Evolutionary conservation across 2,797 vertebrate genomes (phyloP), one percentile per base, ranked within the genome.

Genomic region (Coreius guichenoti): DNA sequence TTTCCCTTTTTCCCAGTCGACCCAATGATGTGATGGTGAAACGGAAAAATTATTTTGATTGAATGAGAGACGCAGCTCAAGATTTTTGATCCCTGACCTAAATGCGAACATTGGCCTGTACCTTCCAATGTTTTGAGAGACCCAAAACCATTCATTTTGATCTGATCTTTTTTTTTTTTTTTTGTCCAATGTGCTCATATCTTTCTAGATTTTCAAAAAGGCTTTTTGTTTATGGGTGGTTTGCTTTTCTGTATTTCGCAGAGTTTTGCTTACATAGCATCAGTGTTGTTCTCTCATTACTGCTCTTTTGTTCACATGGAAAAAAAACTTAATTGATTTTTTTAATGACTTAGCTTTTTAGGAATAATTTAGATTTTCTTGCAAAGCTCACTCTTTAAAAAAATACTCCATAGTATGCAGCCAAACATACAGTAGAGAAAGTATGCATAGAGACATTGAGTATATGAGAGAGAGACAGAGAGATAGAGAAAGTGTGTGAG

Each of bases 271-370:
- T 63, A 74, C 39, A 49, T 29, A 49, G 56, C 39, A 76, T 83
- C 8, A 67, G 23, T 74, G 43, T 87, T 86, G 80, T 83, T 61
- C 69, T 68, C 69, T 67, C 73, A 36, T 49, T 79, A 56, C 56
- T 67, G 75, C 29, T 51, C 21, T 19, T 82, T 56, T 73, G 83
- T 83, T 29, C 70, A 58, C 49, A 61, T 65, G 70, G 70, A 43
- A 81, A 61, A 69, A 58, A 61, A 69, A 61, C 31, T 43, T 87
- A 58, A 86, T 80, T 83, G 63, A 86, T 84, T 88, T 86, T 86
- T 84, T 54, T 75, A 84, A 80, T 84, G 49, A 67, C 69, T 72
- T 76, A 0, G 78, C 82, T 88, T 68, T 75, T 83, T 39, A 58
- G 74, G 31, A 88, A 68, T 86, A 86, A 84, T 84, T 86, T 21